phyloP scores from a whole-genome alignment of 2,888 invertebrate species.

The Conomelus anceps region DNA sequence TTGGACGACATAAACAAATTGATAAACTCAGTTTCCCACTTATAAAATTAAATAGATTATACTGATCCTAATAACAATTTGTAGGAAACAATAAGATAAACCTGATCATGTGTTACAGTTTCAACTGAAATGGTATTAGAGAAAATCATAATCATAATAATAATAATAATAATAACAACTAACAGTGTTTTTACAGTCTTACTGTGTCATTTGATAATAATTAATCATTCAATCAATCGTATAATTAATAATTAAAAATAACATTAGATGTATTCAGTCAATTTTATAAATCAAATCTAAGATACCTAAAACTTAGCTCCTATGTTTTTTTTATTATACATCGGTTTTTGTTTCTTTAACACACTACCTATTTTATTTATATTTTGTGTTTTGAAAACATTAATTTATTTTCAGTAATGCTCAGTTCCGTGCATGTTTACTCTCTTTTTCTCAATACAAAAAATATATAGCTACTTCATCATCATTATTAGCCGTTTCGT shows the following conservation, averaged over 20 bases:
- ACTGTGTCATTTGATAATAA: background rate
- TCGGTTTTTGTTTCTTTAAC: constrained; percentile 15
- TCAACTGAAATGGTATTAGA: background rate
- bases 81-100: background rate
- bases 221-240: background rate
- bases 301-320: constrained; percentile 16
- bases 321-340: constrained; percentile 14
- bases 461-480: constrained; percentile 22
- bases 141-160: background rate
- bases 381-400: constrained; percentile 25
- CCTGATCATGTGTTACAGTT: background rate
- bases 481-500: constrained; percentile 12
- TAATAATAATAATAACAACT: background rate
- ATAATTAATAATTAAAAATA: background rate
- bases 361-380: constrained; percentile 20
- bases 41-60: background rate
- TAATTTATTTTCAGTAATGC: constrained; percentile 19
- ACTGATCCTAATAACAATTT: background rate
- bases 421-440: constrained; percentile 22
- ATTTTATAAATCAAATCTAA: constrained; percentile 23
- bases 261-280: constrained; percentile 25
- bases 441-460: constrained; percentile 22
- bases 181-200: background rate
- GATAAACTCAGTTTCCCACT: background rate
- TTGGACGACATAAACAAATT: background rate